Base-by-base conservation (phyloP, 2,797 vertebrate genomes). In the Danio aesculapii region DNA sequence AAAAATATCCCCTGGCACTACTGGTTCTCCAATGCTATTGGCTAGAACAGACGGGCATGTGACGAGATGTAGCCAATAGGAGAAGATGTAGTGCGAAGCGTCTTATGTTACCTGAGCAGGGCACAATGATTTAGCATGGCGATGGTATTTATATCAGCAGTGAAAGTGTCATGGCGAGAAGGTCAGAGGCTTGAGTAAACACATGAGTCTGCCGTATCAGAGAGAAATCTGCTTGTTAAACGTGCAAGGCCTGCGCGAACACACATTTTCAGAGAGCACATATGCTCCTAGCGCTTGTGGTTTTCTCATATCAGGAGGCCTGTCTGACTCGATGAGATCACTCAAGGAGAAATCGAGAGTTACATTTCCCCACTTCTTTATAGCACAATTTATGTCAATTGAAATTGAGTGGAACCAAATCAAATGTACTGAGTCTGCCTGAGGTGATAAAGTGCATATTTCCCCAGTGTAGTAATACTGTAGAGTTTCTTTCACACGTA, bases 81-180 rank as follows among this genome's bases (percentile, higher is more conserved):
- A 0, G 69, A 81, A 66, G 59, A 81, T 14, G 83, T 84, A 66
- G 85, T 83, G 86, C 87, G 83, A 88, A 84, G 77, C 82, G 90
- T 93, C 88, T 96, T 88, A 47, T 82, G 89, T 95, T 95, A 91
- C 93, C 90, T 94, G 91, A 87, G 85, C 80, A 43, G 83, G 50
- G 77, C 82, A 89, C 89, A 87, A 86, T 89, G 90, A 92, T 90
- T 92, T 91, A 91, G 75, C 87, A 88, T 87, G 85, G 55, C 81
- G 86, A 90, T 86, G 91, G 84, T 95, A 94, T 95, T 95, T 95
- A 92, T 93, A 94, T 94, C 92, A 87, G 58, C 88, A 91, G 90
- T 82, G 88, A 93, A 94, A 93, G 91, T 90, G 91, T 92, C 90
- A 79, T 89, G 85, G 88, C 85, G 88, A 91, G 91, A 94, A 94